Evolutionary conservation across 2,797 vertebrate genomes (phyloP), one percentile per base, ranked within the genome.

Genomic region (Apodemus agrarius): DNA sequence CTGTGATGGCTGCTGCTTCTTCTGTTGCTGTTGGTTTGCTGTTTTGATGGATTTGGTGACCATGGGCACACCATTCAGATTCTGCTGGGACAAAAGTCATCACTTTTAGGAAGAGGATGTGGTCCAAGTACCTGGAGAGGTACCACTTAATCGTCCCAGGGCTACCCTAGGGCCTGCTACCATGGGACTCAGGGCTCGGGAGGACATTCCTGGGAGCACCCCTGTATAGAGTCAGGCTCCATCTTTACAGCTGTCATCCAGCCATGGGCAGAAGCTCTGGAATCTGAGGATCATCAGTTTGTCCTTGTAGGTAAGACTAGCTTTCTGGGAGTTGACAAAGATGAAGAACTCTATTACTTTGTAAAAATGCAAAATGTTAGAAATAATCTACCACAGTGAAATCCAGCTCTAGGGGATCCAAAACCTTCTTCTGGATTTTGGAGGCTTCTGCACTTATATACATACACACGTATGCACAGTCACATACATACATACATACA

Each of bases 11-110:
- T 94, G 98, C 72, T 98, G 98, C 63, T 98, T 98, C 75, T 98
- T 98, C 92, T 93, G 96, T 1, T 96, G 97, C 80, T 97, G 80
- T 40, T 85, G 97, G 88, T 90, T 98, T 93, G 95, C 90, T 0
- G 96, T 93, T 96, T 95, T 98, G n/a, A 96, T 86, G 4, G 98
- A 84, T 76, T 93, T 98, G 97, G 98, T 93, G 97, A 98, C 98
- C 88, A 97, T 93, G 57, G 98, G 98, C 26, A 98, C 96, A 3
- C 98, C 98, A 2, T 99, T 99, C 96, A 98, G 97, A 83, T 97
- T 98, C 99, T 99, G 98, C 85, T 34, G 79, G 94, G 94, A 97
- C 76, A 97, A 89, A 97, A 75, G 37, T 9, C 82, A 49, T 81
- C 9, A 14, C 69, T 31, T 0, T 95, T 92, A 96, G 85, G 80